Conservation (phyloP, 2,113 vertebrate genomes). For the Gulo gulo region DNA sequence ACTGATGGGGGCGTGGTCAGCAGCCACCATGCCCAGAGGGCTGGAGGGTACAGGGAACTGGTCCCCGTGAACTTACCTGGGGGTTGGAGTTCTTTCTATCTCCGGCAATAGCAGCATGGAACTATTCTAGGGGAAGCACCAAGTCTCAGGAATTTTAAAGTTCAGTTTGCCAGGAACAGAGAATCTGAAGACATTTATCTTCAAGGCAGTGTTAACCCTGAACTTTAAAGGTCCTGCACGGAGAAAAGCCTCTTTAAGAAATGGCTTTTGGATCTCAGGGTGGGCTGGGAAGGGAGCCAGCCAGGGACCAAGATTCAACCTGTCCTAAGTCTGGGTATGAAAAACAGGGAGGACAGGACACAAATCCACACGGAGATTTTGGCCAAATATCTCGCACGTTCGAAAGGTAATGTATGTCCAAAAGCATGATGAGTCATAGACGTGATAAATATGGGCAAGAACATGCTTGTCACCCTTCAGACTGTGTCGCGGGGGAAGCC, state of each 20-base stretch:
- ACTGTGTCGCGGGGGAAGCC: fast-evolving
- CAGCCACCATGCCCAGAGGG: neutral
- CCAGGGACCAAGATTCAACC: neutral
- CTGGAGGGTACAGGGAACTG: neutral
- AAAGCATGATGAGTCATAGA: neutral
- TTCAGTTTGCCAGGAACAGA: neutral
- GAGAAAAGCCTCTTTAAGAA: neutral
- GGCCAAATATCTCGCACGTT: neutral
- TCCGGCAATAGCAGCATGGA: neutral
- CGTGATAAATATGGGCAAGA: fast-evolving
- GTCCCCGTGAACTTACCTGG: neutral
- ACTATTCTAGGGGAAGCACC: neutral
- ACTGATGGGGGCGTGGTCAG: neutral
- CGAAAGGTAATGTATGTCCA: fast-evolving
- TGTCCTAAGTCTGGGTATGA: neutral
- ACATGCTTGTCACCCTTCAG: neutral
- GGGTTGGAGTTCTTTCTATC: neutral
- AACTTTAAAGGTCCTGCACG: neutral
- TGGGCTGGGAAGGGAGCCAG: neutral
- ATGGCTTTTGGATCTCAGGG: neutral
- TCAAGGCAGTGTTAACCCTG: neutral
- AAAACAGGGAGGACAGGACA: fast-evolving
- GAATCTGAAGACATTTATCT: neutral
- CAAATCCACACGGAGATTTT: neutral
- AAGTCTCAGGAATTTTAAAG: neutral